Percentiles rank a stretch among this genome's conserved stretches.
Evolutionary conservation across 2,888 invertebrate genomes (phyloP).

Genomic region (Heteromurus nitidus): DNA sequence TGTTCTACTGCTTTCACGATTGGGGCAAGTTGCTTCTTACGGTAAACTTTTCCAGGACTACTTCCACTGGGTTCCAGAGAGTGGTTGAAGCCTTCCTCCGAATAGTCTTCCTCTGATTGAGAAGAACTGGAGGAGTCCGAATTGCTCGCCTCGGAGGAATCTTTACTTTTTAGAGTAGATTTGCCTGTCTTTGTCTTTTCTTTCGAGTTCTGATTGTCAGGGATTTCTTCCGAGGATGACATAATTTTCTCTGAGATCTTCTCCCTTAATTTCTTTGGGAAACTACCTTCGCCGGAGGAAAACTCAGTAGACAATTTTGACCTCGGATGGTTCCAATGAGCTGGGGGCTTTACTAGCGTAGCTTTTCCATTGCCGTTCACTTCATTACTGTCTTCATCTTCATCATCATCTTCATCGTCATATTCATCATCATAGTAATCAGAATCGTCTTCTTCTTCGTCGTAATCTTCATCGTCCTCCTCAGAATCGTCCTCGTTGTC

Average conservation of each 20-base stretch:
- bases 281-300: constrained; percentile 20
- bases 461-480: neutral
- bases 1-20: constrained; percentile 10
- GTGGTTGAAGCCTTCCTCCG: constrained; percentile 39
- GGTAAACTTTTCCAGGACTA: constrained; percentile 10
- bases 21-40: constrained; percentile 31
- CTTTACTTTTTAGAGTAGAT: neutral
- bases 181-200: constrained; percentile 24
- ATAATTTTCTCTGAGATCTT: constrained; percentile 55
- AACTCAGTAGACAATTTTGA: constrained; percentile 18
- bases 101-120: neutral
- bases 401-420: constrained; percentile 3
- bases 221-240: constrained; percentile 40
- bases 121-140: constrained; percentile 8
- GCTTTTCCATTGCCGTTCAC: no score
- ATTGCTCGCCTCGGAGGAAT: no score
- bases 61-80: constrained; percentile 56
- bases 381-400: constrained; percentile 20
- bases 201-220: constrained; percentile 27
- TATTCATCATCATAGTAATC: constrained; percentile 32
- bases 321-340: no score
- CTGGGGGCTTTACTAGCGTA: no score
- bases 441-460: constrained; percentile 1
- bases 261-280: constrained; percentile 32
- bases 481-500: constrained; percentile 13